Conservation (phyloP, 2,888 invertebrate genomes). For the Ecdyonurus torrentis region DNA sequence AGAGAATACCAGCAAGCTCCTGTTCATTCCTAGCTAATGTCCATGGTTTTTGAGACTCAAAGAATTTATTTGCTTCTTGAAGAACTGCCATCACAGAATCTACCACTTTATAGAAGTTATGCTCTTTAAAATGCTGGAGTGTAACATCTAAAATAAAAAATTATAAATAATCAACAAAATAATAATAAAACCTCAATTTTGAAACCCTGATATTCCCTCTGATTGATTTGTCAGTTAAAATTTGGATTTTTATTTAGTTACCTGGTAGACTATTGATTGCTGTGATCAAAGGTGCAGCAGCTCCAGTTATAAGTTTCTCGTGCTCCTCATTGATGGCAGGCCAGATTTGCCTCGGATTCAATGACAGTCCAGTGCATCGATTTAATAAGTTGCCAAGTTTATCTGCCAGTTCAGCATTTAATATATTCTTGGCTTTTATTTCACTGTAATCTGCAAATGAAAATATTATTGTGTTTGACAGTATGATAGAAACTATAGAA, state of each 20-base stretch:
- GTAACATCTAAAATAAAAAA: constrained; percentile 35
- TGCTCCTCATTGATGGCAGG: constrained; percentile 37
- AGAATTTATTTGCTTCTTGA: constrained; percentile 67
- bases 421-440: constrained; percentile 48
- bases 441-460: constrained; percentile 62
- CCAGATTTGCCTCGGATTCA: constrained; percentile 65
- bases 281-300: constrained; percentile 36
- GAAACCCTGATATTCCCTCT: background rate
- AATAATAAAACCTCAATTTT: background rate
- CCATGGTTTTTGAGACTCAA: constrained; percentile 82
- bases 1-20: constrained; percentile 54
- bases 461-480: constrained; percentile 3
- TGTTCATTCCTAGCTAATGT: constrained; percentile 44
- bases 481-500: background rate
- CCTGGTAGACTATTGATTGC: constrained; percentile 38
- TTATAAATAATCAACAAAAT: constrained; percentile 4
- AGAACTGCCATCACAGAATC: constrained; percentile 58
- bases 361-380: constrained; percentile 53
- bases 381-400: constrained; percentile 80
- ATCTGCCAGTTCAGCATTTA: constrained; percentile 84
- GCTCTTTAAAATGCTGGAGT: constrained; percentile 47
- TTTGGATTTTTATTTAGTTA: constrained; percentile 19
- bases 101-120: constrained; percentile 67
- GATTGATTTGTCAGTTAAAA: background rate
- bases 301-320: constrained; percentile 25